Percentiles rank a stretch among this genome's conserved stretches.
Evolutionary conservation across 2,113 vertebrate species (phyloP).

Genomic region (Hippocampus guttulatus): DNA sequence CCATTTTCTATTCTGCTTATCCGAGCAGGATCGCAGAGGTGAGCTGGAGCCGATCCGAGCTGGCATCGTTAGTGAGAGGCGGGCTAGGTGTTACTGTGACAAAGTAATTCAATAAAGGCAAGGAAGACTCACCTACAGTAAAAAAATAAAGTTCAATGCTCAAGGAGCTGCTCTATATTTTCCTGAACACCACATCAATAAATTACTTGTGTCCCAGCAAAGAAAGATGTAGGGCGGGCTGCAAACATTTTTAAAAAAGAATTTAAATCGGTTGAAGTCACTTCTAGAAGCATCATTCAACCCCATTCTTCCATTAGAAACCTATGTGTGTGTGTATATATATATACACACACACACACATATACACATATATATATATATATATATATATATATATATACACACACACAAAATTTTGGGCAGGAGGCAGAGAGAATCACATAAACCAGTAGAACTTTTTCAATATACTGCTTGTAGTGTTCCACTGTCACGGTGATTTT

Average conservation of each 20-base stretch:
- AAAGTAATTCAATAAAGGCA: constrained; percentile 13
- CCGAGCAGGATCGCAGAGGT: not conserved
- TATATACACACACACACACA: too few species aligned
- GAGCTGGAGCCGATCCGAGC: not conserved
- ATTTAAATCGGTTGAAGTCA: too few species aligned
- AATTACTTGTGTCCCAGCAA: constrained; percentile 6
- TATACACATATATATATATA: too few species aligned
- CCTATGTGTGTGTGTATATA: too few species aligned
- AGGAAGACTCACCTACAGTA: not conserved
- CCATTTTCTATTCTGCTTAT: constrained; percentile 3
- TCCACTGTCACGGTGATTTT: not conserved
- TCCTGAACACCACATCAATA: constrained; percentile 6
- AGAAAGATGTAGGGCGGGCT: constrained; percentile 1
- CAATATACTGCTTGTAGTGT: constrained; percentile 2
- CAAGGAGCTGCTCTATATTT: constrained; percentile 2
- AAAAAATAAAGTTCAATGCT: constrained; percentile 1
- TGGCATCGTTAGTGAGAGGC: not conserved
- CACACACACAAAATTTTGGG: constrained; percentile 28
- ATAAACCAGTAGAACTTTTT: constrained; percentile 14
- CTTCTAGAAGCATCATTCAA: too few species aligned
- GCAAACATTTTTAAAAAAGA: too few species aligned
- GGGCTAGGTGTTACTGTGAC: not conserved
- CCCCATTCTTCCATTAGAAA: too few species aligned
- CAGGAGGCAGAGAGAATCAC: constrained; percentile 18
- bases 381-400: too few species aligned